Percentiles rank a stretch among this genome's conserved stretches.
phyloP scores from a whole-genome alignment of 2,113 vertebrate genomes.

The Laticauda colubrina region DNA sequence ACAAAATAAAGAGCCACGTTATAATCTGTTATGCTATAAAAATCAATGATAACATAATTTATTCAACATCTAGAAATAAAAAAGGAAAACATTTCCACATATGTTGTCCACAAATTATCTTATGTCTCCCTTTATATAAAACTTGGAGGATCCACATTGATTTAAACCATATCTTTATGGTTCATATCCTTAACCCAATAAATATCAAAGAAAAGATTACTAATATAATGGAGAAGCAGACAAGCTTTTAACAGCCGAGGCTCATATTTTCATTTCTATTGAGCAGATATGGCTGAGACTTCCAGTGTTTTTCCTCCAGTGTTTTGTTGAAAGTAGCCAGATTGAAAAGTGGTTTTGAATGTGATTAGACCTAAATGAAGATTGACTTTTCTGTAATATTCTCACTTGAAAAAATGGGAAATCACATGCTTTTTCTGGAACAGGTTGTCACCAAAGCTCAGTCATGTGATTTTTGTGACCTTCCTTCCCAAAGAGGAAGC shows the following conservation, averaged over 20 bases:
- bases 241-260: background rate
- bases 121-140: background rate
- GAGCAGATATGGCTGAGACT: background rate
- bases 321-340: background rate
- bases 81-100: background rate
- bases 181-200: background rate
- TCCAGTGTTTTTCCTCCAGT: background rate
- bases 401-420: background rate
- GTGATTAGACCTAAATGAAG: background rate
- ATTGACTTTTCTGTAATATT: background rate
- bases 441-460: background rate
- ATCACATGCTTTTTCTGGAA: background rate
- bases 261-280: background rate
- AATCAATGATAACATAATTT: conserved; percentile 12
- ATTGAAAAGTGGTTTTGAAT: background rate
- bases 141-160: background rate
- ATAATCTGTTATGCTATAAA: conserved; percentile 22
- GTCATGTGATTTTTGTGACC: background rate
- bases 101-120: background rate
- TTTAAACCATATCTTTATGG: background rate
- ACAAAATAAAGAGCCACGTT: conserved; percentile 39
- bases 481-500: background rate
- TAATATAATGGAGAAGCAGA: background rate
- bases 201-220: background rate
- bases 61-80: conserved; percentile 26